Evolutionary conservation across 2,113 vertebrate genomes (phyloP).

Genomic region (Coptodon rendalli): DNA sequence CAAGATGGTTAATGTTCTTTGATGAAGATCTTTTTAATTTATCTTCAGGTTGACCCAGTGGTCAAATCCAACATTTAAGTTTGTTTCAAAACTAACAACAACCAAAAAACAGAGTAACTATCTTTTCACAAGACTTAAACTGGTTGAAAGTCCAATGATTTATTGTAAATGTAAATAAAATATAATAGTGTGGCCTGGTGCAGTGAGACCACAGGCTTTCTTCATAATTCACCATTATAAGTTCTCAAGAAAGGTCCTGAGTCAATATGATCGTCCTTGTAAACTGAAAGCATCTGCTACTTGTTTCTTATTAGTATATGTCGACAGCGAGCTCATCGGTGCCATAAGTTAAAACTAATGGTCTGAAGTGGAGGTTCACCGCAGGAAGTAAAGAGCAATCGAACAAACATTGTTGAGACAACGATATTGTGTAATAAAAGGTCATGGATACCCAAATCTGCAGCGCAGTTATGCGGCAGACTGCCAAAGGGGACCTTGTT

Average conservation of each 20-base stretch:
- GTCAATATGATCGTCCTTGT: not conserved
- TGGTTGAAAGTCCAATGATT: not conserved
- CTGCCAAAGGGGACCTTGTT: not conserved
- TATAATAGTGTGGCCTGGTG: not conserved
- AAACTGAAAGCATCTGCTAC: not conserved
- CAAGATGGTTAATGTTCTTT: not conserved
- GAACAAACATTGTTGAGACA: not conserved
- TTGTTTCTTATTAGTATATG: not conserved
- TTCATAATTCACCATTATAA: not conserved
- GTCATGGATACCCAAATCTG: not conserved
- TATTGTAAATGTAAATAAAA: not conserved
- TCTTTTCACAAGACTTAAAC: not conserved
- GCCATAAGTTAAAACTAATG: not conserved
- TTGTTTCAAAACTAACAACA: not conserved
- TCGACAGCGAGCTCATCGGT: not conserved
- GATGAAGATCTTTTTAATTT: not conserved
- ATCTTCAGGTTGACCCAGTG: not conserved
- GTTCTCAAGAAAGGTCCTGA: not conserved
- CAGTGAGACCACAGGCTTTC: not conserved
- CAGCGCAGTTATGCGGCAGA: not conserved
- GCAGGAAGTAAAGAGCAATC: not conserved
- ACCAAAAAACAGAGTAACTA: not conserved
- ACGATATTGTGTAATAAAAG: not conserved
- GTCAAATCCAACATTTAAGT: not conserved
- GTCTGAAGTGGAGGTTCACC: not conserved